These are phyloP conservation scores for Penaeus vannamei DNA, from an alignment of 1,140 invertebrate species.

Conservation along the genomic window DNA sequence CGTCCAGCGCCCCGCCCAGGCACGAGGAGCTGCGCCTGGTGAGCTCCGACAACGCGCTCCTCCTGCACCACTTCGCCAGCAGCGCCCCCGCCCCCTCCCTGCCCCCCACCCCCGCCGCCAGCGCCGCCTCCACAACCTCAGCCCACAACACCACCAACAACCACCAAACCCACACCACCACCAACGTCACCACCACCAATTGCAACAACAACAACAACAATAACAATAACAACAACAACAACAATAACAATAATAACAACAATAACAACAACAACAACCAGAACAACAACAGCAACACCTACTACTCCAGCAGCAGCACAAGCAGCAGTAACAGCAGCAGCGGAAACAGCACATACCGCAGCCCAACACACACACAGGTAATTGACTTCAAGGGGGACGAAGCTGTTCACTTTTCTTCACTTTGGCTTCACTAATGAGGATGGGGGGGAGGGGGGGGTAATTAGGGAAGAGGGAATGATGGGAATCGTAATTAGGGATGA, in stretches of 20 bases:
- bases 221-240: constrained; percentile 22
- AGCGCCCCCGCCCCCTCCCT: constrained; percentile 23
- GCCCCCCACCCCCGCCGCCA: not conserved
- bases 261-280: constrained; percentile 34
- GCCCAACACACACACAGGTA: constrained; percentile 69
- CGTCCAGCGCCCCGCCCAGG: not conserved
- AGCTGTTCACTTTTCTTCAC: too few species aligned
- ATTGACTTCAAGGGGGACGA: constrained; percentile 62
- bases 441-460: too few species aligned
- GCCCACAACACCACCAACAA: not conserved
- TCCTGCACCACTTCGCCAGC: constrained; percentile 21
- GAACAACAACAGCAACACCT: not conserved
- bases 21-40: constrained; percentile 41
- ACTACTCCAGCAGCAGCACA: not conserved
- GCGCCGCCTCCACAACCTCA: constrained; percentile 7
- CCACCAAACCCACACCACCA: not conserved
- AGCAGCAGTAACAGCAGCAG: constrained; percentile 48
- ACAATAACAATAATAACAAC: not conserved
- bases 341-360: constrained; percentile 46
- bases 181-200: constrained; percentile 38
- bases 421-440: too few species aligned
- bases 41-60: constrained; percentile 5
- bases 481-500: too few species aligned
- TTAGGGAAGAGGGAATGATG: too few species aligned
- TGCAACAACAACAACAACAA: constrained; percentile 32